These are phyloP conservation scores for Protaetia brevitarsis DNA, from an alignment of 1,140 invertebrate species.

Conservation along the genomic window DNA sequence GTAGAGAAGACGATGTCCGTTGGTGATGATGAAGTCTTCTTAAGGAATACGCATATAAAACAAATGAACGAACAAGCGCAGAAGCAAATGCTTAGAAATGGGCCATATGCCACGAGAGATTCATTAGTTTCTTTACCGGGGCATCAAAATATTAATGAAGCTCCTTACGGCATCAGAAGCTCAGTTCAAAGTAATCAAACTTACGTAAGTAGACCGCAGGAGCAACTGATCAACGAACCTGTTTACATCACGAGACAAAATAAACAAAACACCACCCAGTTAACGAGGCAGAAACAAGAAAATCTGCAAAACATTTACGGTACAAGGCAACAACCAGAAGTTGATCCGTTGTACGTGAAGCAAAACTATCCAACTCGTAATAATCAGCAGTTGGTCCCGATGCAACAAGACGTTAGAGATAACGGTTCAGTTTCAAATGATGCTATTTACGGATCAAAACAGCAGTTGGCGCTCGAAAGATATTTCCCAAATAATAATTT, in stretches of 20 bases:
- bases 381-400: not conserved
- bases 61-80: slow-evolving; percentile 20
- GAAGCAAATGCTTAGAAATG: not conserved
- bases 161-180: not conserved
- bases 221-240: not conserved
- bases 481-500: not conserved
- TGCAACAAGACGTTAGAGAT: slow-evolving; percentile 3
- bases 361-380: not conserved
- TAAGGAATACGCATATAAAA: slow-evolving; percentile 17
- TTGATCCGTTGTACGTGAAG: not conserved
- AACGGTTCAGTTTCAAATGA: not conserved
- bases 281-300: slow-evolving; percentile 5
- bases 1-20: slow-evolving; percentile 34
- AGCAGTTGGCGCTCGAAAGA: not conserved
- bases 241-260: not conserved
- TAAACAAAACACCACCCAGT: not conserved
- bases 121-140: not conserved
- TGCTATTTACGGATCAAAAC: slow-evolving; percentile 1
- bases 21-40: slow-evolving; percentile 33
- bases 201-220: not conserved
- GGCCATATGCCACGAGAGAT: not conserved
- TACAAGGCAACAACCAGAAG: slow-evolving; percentile 18
- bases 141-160: not conserved
- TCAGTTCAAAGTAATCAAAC: not conserved
- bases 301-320: slow-evolving; percentile 22